Evolutionary conservation across 2,113 vertebrate genomes (phyloP), one percentile per base, ranked within the genome.

Genomic region (Alosa alosa): DNA sequence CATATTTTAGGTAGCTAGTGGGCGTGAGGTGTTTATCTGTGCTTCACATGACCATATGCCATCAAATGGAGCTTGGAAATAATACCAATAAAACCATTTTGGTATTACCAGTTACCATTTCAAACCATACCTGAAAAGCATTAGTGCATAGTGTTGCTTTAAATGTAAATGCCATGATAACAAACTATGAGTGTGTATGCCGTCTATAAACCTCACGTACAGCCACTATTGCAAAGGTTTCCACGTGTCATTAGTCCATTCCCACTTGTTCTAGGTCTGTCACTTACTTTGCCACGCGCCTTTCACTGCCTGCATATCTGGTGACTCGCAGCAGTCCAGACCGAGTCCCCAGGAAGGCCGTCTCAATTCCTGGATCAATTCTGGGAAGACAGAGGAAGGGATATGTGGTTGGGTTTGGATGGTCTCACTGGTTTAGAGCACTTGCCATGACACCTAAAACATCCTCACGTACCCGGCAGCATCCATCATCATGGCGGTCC

Each of bases 261-360:
- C 7, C 60, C 8, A 64, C n/a, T 6, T n/a, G 22, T 20, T 36
- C 31, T 13, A 78, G 4, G 72, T 75, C 68, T 47, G 64, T 85
- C 25, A 93, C 96, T 95, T 88, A 98, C 98, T 92, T 97, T 87
- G 97, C 95, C 0, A 97, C 96, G 85, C 96, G 89, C 84, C 93
- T 95, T 91, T 99, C 97, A 0, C 94, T 92, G 64, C 97, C 97
- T 55, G 96, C 94, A 0, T 97, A 98, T 84, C 96, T 92, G 83
- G 85, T 87, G 72, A 92, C 91, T 87, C 98, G 96, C 90, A 97
- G 95, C 46, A 99, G 95, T 0, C 97, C 98, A 0, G 98, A 93
- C 0, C 97, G 95, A 6, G 98, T 99, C 0, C 98, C 98, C 83
- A 99, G 94, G 90, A 99, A 99, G 0, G 96, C 98, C 25, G 96